Percentiles rank a stretch among this genome's conserved stretches.
Conservation (phyloP, 1,140 invertebrate species). For the Pogonognathellus flavescens region DNA sequence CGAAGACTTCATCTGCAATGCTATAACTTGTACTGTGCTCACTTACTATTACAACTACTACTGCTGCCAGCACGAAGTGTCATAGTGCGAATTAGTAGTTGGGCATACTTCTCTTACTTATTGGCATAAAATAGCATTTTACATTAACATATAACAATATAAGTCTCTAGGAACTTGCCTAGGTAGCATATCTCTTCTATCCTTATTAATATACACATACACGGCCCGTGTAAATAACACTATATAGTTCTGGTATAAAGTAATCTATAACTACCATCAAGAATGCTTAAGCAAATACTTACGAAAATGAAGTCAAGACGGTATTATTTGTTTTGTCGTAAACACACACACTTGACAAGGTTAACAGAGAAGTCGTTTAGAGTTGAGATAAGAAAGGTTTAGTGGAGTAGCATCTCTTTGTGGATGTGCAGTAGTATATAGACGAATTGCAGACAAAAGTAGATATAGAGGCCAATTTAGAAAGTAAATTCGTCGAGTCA, state of each 20-base stretch:
- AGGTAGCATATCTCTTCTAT: too few species aligned
- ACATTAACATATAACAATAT: too few species aligned
- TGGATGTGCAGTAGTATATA: neutral
- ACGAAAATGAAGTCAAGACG: slow-evolving; percentile 37
- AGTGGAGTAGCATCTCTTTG: neutral
- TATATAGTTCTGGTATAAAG: too few species aligned
- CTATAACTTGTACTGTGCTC: too few species aligned
- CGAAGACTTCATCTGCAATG: too few species aligned
- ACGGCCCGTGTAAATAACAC: neutral
- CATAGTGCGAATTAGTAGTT: too few species aligned
- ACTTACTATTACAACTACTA: too few species aligned
- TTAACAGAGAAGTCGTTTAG: slow-evolving; percentile 21
- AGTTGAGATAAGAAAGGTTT: neutral
- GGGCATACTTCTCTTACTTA: too few species aligned
- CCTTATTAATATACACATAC: too few species aligned
- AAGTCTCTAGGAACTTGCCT: too few species aligned
- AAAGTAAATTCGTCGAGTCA: slow-evolving; percentile 32
- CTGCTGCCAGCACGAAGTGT: too few species aligned
- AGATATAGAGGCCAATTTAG: slow-evolving; percentile 46
- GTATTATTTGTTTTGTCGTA: slow-evolving; percentile 15
- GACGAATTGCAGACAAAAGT: slow-evolving; percentile 18
- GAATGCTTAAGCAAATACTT: slow-evolving; percentile 4
- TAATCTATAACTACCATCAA: neutral
- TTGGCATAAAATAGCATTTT: neutral
- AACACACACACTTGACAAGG: neutral